These are phyloP conservation scores for Egretta garzetta DNA, from an alignment of 2,113 vertebrate species.

Conservation along the genomic window DNA sequence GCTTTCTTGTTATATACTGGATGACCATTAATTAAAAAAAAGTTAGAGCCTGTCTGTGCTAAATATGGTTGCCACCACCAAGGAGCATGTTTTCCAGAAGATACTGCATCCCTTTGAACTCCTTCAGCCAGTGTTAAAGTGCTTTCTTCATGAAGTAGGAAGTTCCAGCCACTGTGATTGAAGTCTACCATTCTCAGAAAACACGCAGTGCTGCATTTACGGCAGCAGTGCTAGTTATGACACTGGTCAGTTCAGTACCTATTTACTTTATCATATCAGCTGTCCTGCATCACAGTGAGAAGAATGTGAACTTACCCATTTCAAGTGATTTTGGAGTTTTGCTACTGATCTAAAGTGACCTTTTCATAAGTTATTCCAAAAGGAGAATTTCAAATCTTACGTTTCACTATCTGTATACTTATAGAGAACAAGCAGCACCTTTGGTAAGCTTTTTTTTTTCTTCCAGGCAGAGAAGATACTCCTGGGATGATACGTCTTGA, in stretches of 20 bases:
- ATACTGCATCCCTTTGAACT: background rate
- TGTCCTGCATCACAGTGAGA: background rate
- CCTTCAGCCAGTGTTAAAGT: background rate
- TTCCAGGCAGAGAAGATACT: background rate
- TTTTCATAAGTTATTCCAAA: background rate
- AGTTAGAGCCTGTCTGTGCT: background rate
- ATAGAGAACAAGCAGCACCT: background rate
- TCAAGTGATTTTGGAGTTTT: background rate
- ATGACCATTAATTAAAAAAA: background rate
- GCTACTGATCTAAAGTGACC: background rate
- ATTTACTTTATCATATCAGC: background rate
- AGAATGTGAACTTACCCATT: background rate
- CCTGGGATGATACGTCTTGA: background rate
- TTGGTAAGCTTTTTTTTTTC: background rate
- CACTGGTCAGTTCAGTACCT: background rate
- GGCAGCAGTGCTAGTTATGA: background rate
- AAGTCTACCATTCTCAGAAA: background rate
- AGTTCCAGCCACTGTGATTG: background rate
- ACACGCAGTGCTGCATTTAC: accelerated
- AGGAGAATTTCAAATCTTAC: background rate
- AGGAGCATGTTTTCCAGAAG: background rate
- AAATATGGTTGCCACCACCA: background rate
- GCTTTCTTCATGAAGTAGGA: background rate
- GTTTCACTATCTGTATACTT: background rate
- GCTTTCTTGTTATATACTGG: background rate